phyloP scores from a whole-genome alignment of 2,888 invertebrate genomes.

The Baccha elongata region DNA sequence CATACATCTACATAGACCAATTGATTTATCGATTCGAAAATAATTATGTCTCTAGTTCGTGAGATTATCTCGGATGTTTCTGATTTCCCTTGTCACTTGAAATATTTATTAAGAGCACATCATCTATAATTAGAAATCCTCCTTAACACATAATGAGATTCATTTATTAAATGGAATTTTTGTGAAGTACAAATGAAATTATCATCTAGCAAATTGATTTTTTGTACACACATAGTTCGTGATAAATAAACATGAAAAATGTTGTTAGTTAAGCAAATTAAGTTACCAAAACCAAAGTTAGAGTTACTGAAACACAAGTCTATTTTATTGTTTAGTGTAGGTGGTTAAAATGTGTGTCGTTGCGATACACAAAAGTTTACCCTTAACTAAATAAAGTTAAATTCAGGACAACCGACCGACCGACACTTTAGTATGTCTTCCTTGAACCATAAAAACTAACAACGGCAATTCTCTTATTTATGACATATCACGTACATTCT shows the following conservation, averaged over 20 bases:
- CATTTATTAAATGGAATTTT: constrained; percentile 10
- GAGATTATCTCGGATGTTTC: not conserved
- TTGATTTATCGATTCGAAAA: constrained; percentile 3
- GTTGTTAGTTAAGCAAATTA: not conserved
- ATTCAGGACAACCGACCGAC: too few species aligned
- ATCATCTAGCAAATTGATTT: constrained; percentile 17
- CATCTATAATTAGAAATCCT: not conserved
- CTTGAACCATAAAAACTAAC: not conserved
- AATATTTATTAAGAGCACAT: constrained; percentile 7
- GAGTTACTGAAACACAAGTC: not conserved
- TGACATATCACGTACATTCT: not conserved
- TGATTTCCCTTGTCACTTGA: constrained; percentile 13
- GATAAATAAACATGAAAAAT: not conserved
- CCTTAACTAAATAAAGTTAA: constrained; percentile 5
- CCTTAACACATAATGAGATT: not conserved
- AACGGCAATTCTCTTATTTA: constrained; percentile 16
- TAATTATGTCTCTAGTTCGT: not conserved
- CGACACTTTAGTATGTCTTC: not conserved
- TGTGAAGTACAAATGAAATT: constrained; percentile 15
- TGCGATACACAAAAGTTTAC: constrained; percentile 20
- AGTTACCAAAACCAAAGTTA: not conserved
- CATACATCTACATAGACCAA: not conserved
- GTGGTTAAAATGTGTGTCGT: not conserved
- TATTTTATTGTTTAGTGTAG: constrained; percentile 9
- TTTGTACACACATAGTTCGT: not conserved